Percentiles rank a stretch among this genome's conserved stretches.
These are phyloP conservation scores for Heterohyrax brucei DNA, from an alignment of 2,797 vertebrate species.

Conservation along the genomic window DNA sequence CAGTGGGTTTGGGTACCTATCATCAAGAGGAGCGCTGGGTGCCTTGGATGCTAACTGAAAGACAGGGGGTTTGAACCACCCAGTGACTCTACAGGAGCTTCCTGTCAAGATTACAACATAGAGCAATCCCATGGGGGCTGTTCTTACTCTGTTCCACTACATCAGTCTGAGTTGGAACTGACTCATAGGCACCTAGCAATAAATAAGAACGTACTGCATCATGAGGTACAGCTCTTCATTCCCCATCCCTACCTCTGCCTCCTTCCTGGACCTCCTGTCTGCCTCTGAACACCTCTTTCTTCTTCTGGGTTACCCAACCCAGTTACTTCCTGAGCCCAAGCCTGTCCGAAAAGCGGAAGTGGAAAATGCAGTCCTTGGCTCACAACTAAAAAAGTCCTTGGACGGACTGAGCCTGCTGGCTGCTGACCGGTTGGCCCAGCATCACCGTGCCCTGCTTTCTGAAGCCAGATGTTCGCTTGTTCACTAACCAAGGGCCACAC, in stretches of 20 bases:
- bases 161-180: background rate
- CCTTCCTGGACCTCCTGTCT: background rate
- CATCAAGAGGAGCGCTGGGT: background rate
- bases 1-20: no score
- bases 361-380: conserved; percentile 32
- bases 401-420: background rate
- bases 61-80: background rate
- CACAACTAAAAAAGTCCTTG: background rate
- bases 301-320: background rate
- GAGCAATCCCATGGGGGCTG: background rate
- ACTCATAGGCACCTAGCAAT: background rate
- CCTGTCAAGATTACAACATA: background rate
- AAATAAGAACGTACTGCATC: background rate
- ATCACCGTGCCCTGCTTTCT: background rate
- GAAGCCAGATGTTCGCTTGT: background rate
- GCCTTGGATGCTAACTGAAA: background rate
- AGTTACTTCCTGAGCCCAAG: background rate
- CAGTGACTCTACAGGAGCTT: background rate
- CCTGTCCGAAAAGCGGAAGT: background rate
- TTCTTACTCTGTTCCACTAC: background rate
- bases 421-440: background rate
- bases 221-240: background rate
- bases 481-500: background rate
- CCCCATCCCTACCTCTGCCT: background rate
- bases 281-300: background rate